Conservation (phyloP, 2,888 invertebrate species). For the Athripsodes cinereus region DNA sequence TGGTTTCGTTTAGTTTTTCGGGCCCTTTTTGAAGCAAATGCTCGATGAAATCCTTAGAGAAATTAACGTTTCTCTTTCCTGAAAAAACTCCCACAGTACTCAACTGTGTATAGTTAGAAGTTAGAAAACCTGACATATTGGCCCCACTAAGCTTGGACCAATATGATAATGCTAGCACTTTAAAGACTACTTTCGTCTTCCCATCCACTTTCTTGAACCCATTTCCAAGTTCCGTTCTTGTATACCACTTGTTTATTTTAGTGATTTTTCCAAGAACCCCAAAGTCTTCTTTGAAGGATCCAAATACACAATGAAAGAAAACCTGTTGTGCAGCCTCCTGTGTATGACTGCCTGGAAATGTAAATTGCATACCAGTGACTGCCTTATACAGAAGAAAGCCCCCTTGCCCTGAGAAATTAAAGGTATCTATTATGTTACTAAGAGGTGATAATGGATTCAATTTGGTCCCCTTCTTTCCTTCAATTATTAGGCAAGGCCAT, state of each 20-base stretch:
- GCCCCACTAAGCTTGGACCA: neutral
- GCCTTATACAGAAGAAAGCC: neutral
- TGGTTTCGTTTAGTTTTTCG: neutral
- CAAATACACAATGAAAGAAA: constrained; percentile 1
- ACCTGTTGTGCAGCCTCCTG: neutral
- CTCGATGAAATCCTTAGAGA: neutral
- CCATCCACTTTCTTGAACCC: neutral
- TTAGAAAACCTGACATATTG: neutral
- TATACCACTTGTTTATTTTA: neutral
- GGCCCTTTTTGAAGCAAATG: neutral
- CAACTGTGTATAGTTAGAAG: neutral
- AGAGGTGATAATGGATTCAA: neutral
- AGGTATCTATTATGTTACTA: neutral
- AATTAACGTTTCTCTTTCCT: neutral
- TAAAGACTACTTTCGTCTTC: neutral
- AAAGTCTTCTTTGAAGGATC: constrained; percentile 1
- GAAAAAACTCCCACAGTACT: neutral
- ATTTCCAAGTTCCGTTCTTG: neutral
- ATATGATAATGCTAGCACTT: neutral
- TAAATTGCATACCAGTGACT: neutral
- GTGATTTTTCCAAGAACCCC: neutral
- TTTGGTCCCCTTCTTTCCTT: neutral
- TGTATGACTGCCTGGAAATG: neutral
- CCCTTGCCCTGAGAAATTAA: constrained; percentile 5
- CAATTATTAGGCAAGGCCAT: neutral